Conservation (phyloP, 1,140 invertebrate species). For the Drosophila azteca region DNA sequence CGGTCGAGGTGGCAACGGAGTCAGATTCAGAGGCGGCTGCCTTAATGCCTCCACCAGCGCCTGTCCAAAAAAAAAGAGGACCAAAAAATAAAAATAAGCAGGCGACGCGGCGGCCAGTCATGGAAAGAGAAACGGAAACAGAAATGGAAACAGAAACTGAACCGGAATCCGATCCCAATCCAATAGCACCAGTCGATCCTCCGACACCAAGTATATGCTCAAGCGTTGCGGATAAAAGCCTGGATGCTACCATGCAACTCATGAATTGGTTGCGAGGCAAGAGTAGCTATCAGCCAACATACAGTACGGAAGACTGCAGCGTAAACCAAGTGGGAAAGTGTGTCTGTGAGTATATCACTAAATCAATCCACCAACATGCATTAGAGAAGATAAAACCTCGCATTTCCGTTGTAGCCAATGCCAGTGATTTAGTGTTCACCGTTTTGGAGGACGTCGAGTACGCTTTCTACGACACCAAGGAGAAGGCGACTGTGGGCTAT, state of each 20-base stretch:
- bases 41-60: too few relatives aligned
- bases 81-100: neutral
- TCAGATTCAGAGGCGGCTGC: too few relatives aligned
- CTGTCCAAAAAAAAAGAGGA: neutral
- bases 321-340: neutral
- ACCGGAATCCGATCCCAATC: neutral
- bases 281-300: neutral
- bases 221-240: too few relatives aligned
- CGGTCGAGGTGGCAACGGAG: too few relatives aligned
- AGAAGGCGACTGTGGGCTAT: slow-evolving; percentile 49
- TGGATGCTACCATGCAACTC: neutral
- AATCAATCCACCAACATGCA: too few relatives aligned
- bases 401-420: slow-evolving; percentile 26
- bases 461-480: slow-evolving; percentile 56
- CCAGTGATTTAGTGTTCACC: slow-evolving; percentile 36
- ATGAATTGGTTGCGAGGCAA: slow-evolving; percentile 18
- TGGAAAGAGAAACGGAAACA: neutral
- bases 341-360: slow-evolving; percentile 2
- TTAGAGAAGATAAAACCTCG: too few relatives aligned
- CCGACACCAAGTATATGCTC: neutral
- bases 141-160: neutral
- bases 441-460: slow-evolving; percentile 60
- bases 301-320: neutral
- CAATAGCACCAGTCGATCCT: neutral
- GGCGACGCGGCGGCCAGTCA: too few relatives aligned